phyloP scores from a whole-genome alignment of 2,113 vertebrate genomes.

The Brachyhypopomus gauderio region DNA sequence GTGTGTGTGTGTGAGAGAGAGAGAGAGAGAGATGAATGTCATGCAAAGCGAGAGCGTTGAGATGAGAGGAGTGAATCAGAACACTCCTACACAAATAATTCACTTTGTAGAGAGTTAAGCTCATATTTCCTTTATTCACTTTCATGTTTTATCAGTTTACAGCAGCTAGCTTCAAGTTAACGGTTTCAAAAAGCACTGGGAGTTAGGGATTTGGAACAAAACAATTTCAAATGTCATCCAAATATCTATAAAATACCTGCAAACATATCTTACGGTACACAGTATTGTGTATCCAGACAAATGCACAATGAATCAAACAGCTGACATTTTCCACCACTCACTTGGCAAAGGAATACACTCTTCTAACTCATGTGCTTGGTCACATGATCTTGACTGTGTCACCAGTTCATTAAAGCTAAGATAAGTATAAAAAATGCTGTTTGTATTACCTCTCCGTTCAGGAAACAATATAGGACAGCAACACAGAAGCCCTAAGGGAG shows the following conservation, averaged over 20 bases:
- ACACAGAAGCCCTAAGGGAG: conserved; percentile 90
- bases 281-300: no score
- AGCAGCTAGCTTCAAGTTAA: not conserved
- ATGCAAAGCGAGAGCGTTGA: not conserved
- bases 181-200: not conserved
- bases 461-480: conserved; percentile 94
- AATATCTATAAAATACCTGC: not conserved
- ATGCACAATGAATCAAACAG: no score
- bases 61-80: not conserved
- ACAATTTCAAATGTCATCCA: not conserved
- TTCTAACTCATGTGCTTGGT: not conserved
- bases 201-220: not conserved
- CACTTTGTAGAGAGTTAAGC: not conserved
- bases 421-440: not conserved
- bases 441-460: conserved; percentile 93
- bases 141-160: conserved; percentile 10
- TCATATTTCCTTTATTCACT: not conserved
- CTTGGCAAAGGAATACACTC: no score
- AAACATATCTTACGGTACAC: not conserved
- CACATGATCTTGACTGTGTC: not conserved
- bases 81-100: not conserved
- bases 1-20: not conserved
- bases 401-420: not conserved
- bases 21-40: not conserved
- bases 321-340: no score